Percentiles rank a stretch among this genome's conserved stretches.
Conservation (phyloP, 2,113 vertebrate genomes). For the Pygoscelis antarcticus region DNA sequence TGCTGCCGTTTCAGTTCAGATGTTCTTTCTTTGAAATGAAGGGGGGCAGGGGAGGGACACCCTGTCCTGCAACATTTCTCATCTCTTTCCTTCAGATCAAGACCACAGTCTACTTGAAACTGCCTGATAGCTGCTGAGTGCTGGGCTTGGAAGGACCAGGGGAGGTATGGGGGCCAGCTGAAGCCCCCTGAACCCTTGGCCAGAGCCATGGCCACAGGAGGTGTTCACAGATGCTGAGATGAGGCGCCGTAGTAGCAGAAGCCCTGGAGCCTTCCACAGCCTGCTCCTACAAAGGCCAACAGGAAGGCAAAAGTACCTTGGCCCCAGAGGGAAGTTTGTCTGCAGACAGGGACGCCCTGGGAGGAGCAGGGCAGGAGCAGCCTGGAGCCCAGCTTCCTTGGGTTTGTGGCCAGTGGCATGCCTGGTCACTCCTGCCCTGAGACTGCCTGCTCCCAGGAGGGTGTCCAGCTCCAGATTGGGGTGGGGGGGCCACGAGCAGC, state of each 20-base stretch:
- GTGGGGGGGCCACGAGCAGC: not conserved
- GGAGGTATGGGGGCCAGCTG: not conserved
- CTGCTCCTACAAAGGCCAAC: not conserved
- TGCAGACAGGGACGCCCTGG: not conserved
- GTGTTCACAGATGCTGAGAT: not conserved
- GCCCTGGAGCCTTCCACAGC: not conserved
- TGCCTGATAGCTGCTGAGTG: not conserved
- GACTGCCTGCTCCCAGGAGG: not conserved
- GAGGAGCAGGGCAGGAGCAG: not conserved
- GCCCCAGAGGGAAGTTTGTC: not conserved
- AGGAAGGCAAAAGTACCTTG: not conserved
- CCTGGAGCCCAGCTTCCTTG: not conserved
- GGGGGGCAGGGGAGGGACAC: not conserved
- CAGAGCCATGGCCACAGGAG: not conserved
- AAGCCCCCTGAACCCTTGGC: not conserved
- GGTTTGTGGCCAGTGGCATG: not conserved
- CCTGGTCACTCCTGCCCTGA: not conserved
- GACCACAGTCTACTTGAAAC: not conserved
- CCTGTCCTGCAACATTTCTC: accelerated
- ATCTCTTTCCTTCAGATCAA: not conserved
- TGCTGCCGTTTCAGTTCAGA: not conserved
- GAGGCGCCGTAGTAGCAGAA: not conserved
- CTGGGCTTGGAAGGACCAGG: not conserved
- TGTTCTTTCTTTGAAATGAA: not conserved
- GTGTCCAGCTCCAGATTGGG: not conserved